phyloP scores from a whole-genome alignment of 2,888 invertebrate species.

The Belgica antarctica region DNA sequence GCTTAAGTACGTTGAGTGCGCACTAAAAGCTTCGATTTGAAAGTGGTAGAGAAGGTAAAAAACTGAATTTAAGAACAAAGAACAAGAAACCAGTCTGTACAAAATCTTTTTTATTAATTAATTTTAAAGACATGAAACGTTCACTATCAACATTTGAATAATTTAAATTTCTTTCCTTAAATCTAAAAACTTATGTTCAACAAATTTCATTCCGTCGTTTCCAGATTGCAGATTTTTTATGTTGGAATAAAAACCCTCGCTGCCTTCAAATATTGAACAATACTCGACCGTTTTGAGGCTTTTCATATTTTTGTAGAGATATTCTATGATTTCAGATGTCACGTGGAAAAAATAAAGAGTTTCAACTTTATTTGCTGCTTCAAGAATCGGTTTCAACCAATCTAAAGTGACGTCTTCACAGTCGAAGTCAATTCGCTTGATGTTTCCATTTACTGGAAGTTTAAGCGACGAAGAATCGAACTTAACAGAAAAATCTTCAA shows the following conservation, averaged over 20 bases:
- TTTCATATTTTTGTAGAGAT: background rate
- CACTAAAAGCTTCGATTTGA: too few species aligned
- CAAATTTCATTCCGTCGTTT: background rate
- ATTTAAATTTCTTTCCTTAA: background rate
- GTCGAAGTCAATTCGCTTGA: constrained; percentile 24
- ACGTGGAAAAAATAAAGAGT: constrained; percentile 11
- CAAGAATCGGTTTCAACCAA: background rate
- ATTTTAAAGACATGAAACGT: too few species aligned
- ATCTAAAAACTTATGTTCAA: constrained; percentile 2
- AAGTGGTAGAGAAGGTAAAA: too few species aligned
- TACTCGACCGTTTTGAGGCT: background rate
- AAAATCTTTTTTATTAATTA: too few species aligned
- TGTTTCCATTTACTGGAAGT: background rate
- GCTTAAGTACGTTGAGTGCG: too few species aligned
- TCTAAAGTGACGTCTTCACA: background rate
- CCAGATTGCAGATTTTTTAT: background rate
- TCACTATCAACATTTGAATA: too few species aligned
- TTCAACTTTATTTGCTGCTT: too few species aligned
- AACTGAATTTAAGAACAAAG: too few species aligned
- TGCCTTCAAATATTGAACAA: background rate
- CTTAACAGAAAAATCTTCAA: background rate
- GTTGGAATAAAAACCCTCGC: background rate
- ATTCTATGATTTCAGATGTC: background rate
- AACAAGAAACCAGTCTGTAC: too few species aligned
- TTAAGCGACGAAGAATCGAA: background rate